Conservation (phyloP, 2,888 invertebrate species). For the Orgyia antiqua region DNA sequence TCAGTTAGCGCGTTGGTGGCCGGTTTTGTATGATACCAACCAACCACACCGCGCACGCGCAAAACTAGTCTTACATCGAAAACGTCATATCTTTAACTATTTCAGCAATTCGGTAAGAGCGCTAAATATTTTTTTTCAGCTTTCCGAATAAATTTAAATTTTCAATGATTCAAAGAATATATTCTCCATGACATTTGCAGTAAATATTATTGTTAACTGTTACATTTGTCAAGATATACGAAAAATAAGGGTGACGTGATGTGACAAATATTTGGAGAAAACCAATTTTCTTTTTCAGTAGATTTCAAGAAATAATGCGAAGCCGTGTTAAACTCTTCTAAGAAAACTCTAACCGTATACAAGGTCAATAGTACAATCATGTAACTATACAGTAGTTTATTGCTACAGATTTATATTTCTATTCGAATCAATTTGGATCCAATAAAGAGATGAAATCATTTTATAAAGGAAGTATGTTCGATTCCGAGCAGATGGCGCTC, state of each 20-base stretch:
- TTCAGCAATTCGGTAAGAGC: constrained; percentile 55
- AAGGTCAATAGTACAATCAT: no score
- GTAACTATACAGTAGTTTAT: no score
- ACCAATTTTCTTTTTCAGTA: constrained; percentile 17
- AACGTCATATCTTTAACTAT: constrained; percentile 53
- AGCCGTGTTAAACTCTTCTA: constrained; percentile 9
- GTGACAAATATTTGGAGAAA: constrained; percentile 22
- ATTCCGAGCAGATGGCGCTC: background rate
- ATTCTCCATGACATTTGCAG: constrained; percentile 45
- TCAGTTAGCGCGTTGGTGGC: constrained; percentile 60
- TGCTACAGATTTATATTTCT: no score
- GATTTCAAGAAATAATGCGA: constrained; percentile 10
- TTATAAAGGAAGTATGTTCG: background rate
- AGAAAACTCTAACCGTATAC: background rate
- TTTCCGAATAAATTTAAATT: constrained; percentile 34
- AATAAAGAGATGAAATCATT: background rate
- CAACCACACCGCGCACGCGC: constrained; percentile 66
- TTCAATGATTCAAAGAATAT: constrained; percentile 63
- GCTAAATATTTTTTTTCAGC: constrained; percentile 53
- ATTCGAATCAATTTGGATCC: background rate
- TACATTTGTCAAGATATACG: constrained; percentile 33
- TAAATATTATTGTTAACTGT: constrained; percentile 33
- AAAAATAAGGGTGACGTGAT: constrained; percentile 14
- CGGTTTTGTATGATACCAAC: constrained; percentile 66
- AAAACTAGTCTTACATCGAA: constrained; percentile 29